phyloP scores from a whole-genome alignment of 2,888 invertebrate genomes.

The Drosophila incognita region DNA sequence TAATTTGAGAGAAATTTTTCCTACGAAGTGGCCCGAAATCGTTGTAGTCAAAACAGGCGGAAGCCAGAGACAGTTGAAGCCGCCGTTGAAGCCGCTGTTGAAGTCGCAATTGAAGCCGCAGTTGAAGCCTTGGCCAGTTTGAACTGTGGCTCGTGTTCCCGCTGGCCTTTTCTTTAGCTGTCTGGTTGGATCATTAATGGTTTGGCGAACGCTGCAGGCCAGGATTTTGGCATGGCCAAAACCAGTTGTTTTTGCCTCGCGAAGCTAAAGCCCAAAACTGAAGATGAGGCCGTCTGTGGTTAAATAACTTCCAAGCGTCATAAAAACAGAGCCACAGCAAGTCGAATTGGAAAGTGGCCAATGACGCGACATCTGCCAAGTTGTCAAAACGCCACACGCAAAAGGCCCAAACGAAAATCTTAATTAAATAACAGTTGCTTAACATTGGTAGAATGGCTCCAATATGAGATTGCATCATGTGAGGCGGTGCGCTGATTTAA shows the following conservation, averaged over 20 bases:
- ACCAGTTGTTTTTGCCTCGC: conserved; percentile 45
- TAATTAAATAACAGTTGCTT: conserved; percentile 49
- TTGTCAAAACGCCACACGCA: conserved; percentile 51
- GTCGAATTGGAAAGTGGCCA: conserved; percentile 49
- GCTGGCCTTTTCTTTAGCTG: conserved; percentile 44
- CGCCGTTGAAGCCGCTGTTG: conserved; percentile 3
- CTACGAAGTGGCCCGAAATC: conserved; percentile 47
- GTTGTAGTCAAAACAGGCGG: conserved; percentile 50
- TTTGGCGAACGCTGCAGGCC: conserved; percentile 60
- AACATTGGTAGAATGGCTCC: conserved; percentile 49
- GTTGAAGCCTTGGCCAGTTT: conserved; percentile 31
- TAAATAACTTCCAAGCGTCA: conserved; percentile 52
- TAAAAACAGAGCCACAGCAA: conserved; percentile 34
- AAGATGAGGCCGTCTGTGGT: conserved; percentile 49
- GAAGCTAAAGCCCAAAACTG: conserved; percentile 10
- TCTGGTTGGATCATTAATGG: conserved; percentile 58
- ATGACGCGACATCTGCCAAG: conserved; percentile 38
- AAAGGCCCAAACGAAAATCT: conserved; percentile 44
- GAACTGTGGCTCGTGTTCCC: conserved; percentile 54
- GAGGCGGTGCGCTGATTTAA: conserved; percentile 30
- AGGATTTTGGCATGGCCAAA: conserved; percentile 62
- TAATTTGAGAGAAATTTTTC: conserved; percentile 72
- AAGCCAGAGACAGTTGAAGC: conserved; percentile 47
- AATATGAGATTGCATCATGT: conserved; percentile 57
- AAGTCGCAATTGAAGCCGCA: conserved; percentile 25